These are phyloP conservation scores for Bruchidius siliquastri DNA, from an alignment of 2,888 invertebrate species.

Conservation along the genomic window DNA sequence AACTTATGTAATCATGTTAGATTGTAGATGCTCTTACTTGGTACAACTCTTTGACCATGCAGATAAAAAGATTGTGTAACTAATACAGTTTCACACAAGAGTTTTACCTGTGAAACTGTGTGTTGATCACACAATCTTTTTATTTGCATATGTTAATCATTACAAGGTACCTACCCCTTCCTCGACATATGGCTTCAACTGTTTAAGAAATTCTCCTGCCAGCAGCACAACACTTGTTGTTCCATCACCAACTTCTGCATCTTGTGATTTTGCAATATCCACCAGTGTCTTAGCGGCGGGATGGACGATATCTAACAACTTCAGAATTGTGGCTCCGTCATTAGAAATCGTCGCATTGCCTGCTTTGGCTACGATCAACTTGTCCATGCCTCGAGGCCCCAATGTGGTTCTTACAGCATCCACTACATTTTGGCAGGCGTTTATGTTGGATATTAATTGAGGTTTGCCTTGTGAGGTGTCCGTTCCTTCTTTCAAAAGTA, in stretches of 20 bases:
- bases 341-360: conserved; percentile 97
- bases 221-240: conserved; percentile 96
- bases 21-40: too few species aligned
- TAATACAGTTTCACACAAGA: too few species aligned
- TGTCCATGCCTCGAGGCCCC: conserved; percentile 99
- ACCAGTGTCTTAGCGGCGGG: conserved; percentile 97
- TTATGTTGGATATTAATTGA: conserved; percentile 94
- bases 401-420: conserved; percentile 97
- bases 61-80: too few species aligned
- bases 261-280: conserved; percentile 98
- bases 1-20: too few species aligned
- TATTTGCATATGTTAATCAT: too few species aligned
- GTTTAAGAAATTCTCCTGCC: conserved; percentile 92
- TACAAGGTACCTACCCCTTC: conserved; percentile 65
- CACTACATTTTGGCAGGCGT: conserved; percentile 91
- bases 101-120: too few species aligned
- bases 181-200: conserved; percentile 91
- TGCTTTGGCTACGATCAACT: conserved; percentile 85
- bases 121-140: too few species aligned
- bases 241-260: conserved; percentile 98
- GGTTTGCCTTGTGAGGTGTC: conserved; percentile 94
- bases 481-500: conserved; percentile 96
- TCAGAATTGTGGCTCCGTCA: conserved; percentile 98
- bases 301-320: conserved; percentile 94
- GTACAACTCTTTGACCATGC: too few species aligned